Evolutionary conservation across 2,113 vertebrate species (phyloP).

Genomic region (Chaenocephalus aceratus): DNA sequence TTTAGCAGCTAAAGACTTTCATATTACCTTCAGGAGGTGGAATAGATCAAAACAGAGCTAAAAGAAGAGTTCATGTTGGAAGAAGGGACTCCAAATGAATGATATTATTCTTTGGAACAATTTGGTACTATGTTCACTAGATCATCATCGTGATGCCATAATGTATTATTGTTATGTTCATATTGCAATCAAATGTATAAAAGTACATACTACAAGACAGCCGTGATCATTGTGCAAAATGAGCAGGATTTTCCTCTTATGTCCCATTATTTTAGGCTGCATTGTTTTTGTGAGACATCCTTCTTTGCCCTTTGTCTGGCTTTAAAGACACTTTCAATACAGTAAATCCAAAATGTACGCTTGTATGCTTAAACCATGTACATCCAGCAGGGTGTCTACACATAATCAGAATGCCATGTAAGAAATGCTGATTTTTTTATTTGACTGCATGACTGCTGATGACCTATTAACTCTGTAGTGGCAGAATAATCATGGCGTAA

Average conservation of each 20-base stretch:
- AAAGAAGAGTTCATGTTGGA: not conserved
- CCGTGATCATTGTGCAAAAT: not conserved
- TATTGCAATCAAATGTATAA: not conserved
- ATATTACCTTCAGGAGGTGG: not conserved
- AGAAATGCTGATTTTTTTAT: not conserved
- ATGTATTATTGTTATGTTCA: not conserved
- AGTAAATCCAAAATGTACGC: conserved; percentile 39
- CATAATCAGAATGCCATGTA: not conserved
- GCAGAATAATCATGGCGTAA: conserved; percentile 16
- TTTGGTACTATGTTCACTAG: not conserved
- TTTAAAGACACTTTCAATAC: conserved; percentile 46
- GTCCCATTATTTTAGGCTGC: conserved; percentile 19
- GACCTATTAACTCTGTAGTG: not conserved
- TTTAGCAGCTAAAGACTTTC: not conserved
- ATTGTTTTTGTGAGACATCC: conserved; percentile 21
- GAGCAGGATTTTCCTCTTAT: not conserved
- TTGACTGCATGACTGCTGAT: conserved; percentile 2
- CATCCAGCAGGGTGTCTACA: not conserved
- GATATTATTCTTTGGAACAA: not conserved
- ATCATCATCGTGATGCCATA: not conserved
- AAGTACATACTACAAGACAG: not conserved
- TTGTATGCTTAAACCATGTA: conserved; percentile 24
- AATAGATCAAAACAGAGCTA: not conserved
- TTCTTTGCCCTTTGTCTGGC: conserved; percentile 5
- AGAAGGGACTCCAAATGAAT: not conserved